phyloP scores from a whole-genome alignment of 2,797 vertebrate species.

The Limnodromus scolopaceus region DNA sequence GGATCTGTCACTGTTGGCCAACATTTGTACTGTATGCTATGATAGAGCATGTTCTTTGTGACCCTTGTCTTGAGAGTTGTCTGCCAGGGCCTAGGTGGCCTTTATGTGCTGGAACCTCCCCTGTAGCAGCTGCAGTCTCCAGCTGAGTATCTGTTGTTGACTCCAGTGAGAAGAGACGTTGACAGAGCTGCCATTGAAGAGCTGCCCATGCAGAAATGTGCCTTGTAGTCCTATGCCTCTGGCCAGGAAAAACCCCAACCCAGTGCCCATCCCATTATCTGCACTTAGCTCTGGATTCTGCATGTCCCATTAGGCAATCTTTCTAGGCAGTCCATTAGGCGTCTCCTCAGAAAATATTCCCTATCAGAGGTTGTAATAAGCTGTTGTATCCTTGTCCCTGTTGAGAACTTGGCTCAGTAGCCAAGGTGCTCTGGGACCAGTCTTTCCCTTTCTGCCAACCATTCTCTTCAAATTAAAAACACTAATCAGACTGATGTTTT shows the following conservation, averaged over 20 bases:
- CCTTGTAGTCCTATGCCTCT: neutral
- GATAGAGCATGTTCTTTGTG: neutral
- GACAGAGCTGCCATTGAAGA: neutral
- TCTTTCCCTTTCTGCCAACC: neutral
- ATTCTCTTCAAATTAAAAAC: constrained; percentile 13
- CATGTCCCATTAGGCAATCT: neutral
- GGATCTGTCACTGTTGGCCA: neutral
- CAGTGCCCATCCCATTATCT: neutral
- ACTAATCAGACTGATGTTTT: neutral
- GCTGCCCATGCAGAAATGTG: neutral
- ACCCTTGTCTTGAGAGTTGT: neutral
- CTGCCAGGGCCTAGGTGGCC: neutral
- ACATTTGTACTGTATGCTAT: neutral
- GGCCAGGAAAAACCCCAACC: neutral
- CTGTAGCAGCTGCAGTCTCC: neutral
- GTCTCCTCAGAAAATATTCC: neutral
- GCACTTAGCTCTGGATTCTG: neutral
- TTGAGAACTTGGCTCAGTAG: neutral
- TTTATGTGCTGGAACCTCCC: rapidly evolving
- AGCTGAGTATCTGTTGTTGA: neutral
- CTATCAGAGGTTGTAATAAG: neutral
- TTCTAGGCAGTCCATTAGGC: neutral
- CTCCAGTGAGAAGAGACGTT: neutral
- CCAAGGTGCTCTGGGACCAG: neutral
- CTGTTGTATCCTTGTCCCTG: neutral